These are phyloP conservation scores for Trochalopteron elliotii DNA, from an alignment of 2,113 vertebrate genomes.

Conservation along the genomic window DNA sequence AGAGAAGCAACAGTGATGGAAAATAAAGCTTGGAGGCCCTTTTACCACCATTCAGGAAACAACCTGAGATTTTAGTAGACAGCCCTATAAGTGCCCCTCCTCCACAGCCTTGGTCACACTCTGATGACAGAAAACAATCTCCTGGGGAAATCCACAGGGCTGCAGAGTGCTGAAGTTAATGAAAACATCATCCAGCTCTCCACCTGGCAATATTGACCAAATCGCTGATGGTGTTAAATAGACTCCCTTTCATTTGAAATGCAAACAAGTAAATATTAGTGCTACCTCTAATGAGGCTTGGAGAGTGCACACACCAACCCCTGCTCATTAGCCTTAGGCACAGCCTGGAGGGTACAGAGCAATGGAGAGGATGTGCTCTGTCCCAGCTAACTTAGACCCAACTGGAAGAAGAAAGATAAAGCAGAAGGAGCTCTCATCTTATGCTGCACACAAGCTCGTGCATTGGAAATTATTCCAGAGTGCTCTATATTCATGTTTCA, in stretches of 20 bases:
- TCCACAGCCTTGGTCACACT: background rate
- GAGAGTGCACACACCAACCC: background rate
- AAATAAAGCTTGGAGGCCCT: background rate
- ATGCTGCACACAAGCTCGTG: background rate
- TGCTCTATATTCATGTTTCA: background rate
- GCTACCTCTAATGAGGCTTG: background rate
- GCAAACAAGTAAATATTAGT: conserved; percentile 36
- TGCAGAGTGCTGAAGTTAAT: background rate
- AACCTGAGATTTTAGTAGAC: background rate
- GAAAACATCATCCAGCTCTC: background rate
- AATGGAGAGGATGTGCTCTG: background rate
- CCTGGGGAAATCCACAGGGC: background rate
- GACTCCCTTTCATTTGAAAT: conserved; percentile 3
- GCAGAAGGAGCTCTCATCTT: background rate
- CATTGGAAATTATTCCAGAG: background rate
- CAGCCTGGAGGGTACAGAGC: background rate
- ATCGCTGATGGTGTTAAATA: background rate
- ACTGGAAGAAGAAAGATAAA: background rate
- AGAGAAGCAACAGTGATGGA: background rate
- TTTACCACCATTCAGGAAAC: background rate
- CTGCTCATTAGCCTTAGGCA: background rate
- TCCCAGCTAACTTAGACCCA: background rate
- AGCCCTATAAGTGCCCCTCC: background rate
- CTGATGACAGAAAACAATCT: background rate
- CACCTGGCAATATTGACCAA: conserved; percentile 11